Evolutionary conservation across 2,113 vertebrate species (phyloP).

Genomic region (Sceloporus tristichus): DNA sequence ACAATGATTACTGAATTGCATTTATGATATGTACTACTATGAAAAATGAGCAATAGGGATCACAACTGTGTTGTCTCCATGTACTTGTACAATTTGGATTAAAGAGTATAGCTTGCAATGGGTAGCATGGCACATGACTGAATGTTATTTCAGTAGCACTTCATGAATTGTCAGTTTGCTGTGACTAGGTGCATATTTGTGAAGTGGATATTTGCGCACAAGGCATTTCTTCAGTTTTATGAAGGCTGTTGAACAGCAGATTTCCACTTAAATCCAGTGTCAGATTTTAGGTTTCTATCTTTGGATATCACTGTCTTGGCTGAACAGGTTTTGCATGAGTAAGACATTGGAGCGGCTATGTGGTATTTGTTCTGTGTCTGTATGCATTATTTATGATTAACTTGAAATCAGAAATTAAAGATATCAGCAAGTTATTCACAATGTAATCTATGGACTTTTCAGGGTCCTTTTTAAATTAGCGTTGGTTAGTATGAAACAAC

Average conservation of each 20-base stretch:
- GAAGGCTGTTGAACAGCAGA: background rate
- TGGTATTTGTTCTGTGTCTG: background rate
- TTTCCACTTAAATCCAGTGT: too few relatives aligned
- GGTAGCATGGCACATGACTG: background rate
- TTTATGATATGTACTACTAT: background rate
- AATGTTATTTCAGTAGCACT: background rate
- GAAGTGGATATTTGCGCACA: background rate
- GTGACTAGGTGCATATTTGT: background rate
- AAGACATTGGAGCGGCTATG: background rate
- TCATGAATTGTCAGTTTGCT: background rate
- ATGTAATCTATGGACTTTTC: too few relatives aligned
- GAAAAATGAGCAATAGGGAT: background rate
- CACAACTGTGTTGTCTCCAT: background rate
- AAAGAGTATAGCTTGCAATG: background rate
- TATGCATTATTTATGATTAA: too few relatives aligned
- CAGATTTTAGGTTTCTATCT: too few relatives aligned
- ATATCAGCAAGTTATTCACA: too few relatives aligned
- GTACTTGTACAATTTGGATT: background rate
- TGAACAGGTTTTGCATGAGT: background rate
- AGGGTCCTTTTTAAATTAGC: too few relatives aligned
- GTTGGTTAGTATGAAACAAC: too few relatives aligned
- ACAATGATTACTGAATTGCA: background rate
- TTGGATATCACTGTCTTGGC: too few relatives aligned
- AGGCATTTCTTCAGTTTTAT: background rate
- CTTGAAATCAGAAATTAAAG: too few relatives aligned